Base-by-base conservation (phyloP, 2,888 invertebrate species). In the Notodonta dromedarius region DNA sequence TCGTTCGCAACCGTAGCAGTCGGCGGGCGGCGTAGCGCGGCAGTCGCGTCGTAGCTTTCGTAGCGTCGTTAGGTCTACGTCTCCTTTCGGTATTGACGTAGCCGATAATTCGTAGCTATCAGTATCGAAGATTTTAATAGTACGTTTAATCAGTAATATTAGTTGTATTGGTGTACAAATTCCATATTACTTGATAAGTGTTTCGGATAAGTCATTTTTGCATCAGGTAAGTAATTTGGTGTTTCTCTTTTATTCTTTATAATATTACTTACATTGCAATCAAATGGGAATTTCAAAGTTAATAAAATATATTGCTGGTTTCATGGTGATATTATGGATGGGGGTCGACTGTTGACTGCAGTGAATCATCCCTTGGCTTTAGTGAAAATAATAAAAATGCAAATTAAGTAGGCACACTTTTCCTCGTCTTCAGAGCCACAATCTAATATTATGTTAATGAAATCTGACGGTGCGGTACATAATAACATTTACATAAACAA, bases 1-100 rank as follows among this genome's bases (percentile, higher is more conserved):
- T 83, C 78, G 74, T 70, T 74, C 73, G 76, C 62, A 70, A 69
- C 71, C 83, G 82, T 78, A 77, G 81, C 80, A 56, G 71, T 73
- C 39, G 35, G 73, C 54, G n/a, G 24, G 77, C 77, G 75, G 80
- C 86, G 89, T 88, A 90, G 89, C 87, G 71, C 82, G 85, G 85
- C 85, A 92, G 93, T 92, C 84, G 87, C 82, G 81, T 80, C 88
- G 90, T 86, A 85, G 85, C 82, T 62, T 64, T 76, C 86, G 89
- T 87, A 88, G 84, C 77, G 67, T 58, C 14, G 48, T 65, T 64
- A 63, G 65, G 74, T 69, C 75, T 82, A 79, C 76, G 77, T 69
- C 67, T 64, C 69, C 68, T 66, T 76, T 74, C 76, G 77, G 52
- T 62, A 63, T 66, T 67, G 67, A 63, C 74, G 74, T 68, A 74